These are phyloP conservation scores for Centropyge bicolor DNA, from an alignment of 2,797 vertebrate species.

Conservation along the genomic window DNA sequence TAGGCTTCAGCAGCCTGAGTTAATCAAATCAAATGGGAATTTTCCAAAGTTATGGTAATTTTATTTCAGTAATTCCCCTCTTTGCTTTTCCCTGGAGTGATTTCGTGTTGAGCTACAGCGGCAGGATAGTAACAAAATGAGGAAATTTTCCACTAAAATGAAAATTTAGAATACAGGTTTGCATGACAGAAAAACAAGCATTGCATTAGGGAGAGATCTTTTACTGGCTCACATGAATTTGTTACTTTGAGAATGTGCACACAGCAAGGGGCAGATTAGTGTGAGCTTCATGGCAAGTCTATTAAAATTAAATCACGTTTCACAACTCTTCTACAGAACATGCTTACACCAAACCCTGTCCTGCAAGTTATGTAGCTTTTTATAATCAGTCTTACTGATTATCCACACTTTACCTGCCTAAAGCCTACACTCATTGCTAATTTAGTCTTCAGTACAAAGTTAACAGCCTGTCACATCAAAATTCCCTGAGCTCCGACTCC, in stretches of 20 bases:
- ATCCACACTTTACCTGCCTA: neutral
- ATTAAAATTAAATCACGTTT: too few species aligned
- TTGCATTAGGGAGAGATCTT: too few species aligned
- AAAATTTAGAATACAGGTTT: neutral
- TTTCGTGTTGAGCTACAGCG: neutral
- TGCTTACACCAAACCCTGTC: too few species aligned
- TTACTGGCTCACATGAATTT: neutral
- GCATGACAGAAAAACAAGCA: neutral
- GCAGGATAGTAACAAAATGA: neutral
- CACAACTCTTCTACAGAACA: too few species aligned
- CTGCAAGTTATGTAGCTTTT: too few species aligned
- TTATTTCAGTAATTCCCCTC: neutral
- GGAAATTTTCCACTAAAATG: neutral
- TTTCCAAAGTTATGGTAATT: neutral
- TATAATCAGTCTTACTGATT: too few species aligned
- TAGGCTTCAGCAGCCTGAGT: neutral
- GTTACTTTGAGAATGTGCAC: too few species aligned
- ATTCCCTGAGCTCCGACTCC: slow-evolving; percentile 2
- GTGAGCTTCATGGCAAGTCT: too few species aligned
- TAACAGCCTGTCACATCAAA: neutral
- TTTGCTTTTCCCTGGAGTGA: neutral
- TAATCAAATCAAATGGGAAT: neutral
- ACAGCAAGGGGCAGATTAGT: too few species aligned
- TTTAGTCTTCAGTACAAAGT: slow-evolving; percentile 11
- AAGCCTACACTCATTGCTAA: neutral